A percentile compares a stretch with the other conserved stretches of the same genome.
These are phyloP conservation scores for Phodopus roborovskii DNA, from an alignment of 2,113 vertebrate species.

Conservation along the genomic window DNA sequence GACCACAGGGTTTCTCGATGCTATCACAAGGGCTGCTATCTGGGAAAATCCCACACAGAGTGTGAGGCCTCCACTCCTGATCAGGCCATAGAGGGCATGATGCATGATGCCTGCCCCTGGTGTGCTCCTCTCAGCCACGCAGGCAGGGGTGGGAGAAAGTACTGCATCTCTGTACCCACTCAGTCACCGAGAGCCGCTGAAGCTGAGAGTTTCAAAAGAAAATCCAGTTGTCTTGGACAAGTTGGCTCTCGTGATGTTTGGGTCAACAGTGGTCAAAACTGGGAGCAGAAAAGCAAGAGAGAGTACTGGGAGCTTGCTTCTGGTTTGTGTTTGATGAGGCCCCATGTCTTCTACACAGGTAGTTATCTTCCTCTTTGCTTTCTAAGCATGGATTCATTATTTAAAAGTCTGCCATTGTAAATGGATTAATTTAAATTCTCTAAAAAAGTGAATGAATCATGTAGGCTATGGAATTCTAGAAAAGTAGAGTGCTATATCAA, in stretches of 20 bases:
- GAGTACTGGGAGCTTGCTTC: not conserved
- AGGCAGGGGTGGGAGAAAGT: rapidly evolving
- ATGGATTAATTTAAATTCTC: not conserved
- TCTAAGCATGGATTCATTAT: not conserved
- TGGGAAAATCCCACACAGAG: not conserved
- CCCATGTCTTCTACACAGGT: not conserved
- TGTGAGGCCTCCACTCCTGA: no score
- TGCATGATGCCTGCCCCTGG: no score
- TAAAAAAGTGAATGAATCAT: not conserved
- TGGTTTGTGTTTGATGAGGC: rapidly evolving
- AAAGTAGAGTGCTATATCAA: not conserved
- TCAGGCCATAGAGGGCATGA: rapidly evolving
- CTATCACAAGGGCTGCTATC: not conserved
- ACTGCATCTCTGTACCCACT: not conserved
- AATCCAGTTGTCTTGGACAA: not conserved
- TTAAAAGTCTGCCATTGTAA: not conserved
- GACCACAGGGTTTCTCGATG: no score
- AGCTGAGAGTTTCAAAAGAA: not conserved
- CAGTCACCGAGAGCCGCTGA: not conserved
- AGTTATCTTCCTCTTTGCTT: not conserved
- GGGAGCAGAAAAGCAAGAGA: not conserved
- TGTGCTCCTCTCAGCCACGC: rapidly evolving
- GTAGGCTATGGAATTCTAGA: not conserved
- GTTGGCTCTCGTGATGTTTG: not conserved
- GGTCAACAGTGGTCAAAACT: rapidly evolving